phyloP scores from a whole-genome alignment of 2,888 invertebrate species.

The Cerastis leucographa region DNA sequence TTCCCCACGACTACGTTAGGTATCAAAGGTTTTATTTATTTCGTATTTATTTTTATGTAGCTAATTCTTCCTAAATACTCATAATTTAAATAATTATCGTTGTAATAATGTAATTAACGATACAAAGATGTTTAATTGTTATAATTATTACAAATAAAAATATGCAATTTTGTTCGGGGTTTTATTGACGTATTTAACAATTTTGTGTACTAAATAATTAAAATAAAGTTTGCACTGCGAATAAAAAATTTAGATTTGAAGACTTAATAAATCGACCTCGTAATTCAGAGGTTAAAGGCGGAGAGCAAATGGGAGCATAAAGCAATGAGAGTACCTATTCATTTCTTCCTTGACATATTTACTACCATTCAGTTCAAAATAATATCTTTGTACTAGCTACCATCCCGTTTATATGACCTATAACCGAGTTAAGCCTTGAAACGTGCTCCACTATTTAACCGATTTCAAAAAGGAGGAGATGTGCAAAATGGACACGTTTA shows the following conservation, averaged over 20 bases:
- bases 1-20: constrained; percentile 62
- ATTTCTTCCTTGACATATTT: neutral
- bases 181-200: constrained; percentile 1
- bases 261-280: neutral
- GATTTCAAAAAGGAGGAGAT: no score
- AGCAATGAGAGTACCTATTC: neutral
- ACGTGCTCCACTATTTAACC: neutral
- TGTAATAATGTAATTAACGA: constrained; percentile 54
- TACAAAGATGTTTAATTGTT: constrained; percentile 62
- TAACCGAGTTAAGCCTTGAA: neutral
- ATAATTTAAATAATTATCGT: constrained; percentile 51
- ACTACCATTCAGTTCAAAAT: no score
- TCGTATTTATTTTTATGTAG: constrained; percentile 44
- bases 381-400: no score
- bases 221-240: neutral
- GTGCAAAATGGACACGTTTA: no score
- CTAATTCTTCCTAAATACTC: constrained; percentile 62
- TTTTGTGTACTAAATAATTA: neutral
- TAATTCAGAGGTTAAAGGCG: neutral
- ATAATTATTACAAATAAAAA: constrained; percentile 62
- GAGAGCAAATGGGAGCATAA: neutral
- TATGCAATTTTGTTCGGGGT: constrained; percentile 57
- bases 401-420: neutral
- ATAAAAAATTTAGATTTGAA: neutral
- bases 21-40: constrained; percentile 44